Evolutionary conservation across 2,888 invertebrate species (phyloP).

Genomic region (Beris chalybata): DNA sequence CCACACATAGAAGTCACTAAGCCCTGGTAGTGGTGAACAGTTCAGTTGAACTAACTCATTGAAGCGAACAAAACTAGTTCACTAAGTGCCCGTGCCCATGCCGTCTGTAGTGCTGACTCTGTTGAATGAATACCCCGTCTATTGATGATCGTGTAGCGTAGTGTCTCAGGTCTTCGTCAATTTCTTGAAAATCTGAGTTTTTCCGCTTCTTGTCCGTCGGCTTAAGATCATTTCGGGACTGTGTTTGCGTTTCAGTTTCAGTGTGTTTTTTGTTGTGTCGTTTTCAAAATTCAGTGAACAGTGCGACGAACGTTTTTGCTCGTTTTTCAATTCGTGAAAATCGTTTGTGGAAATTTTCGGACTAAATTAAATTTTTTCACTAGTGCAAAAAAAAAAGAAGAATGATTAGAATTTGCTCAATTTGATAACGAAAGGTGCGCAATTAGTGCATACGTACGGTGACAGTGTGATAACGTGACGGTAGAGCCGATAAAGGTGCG

Average conservation of each 20-base stretch:
- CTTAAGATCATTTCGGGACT: neutral
- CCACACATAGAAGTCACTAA: too few species aligned
- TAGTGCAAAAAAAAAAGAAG: neutral
- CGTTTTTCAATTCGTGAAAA: neutral
- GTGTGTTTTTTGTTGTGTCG: neutral
- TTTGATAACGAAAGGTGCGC: neutral
- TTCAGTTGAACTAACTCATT: too few species aligned
- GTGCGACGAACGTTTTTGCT: neutral
- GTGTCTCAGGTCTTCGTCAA: constrained; percentile 12
- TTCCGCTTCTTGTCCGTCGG: constrained; percentile 13
- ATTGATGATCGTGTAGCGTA: constrained; percentile 2
- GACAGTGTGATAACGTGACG: too few species aligned
- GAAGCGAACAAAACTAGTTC: too few species aligned
- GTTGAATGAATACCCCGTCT: neutral
- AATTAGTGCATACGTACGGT: too few species aligned
- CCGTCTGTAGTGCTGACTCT: constrained; percentile 2
- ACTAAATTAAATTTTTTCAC: neutral
- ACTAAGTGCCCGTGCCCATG: too few species aligned
- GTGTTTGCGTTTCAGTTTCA: neutral
- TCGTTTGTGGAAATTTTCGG: neutral
- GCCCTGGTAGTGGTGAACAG: too few species aligned
- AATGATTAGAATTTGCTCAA: neutral
- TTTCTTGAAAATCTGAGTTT: constrained; percentile 19
- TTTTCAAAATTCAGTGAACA: too few species aligned
- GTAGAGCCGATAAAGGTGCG: too few species aligned